Evolutionary conservation across 2,113 vertebrate genomes (phyloP).

Genomic region (Pyxicephalus adspersus): DNA sequence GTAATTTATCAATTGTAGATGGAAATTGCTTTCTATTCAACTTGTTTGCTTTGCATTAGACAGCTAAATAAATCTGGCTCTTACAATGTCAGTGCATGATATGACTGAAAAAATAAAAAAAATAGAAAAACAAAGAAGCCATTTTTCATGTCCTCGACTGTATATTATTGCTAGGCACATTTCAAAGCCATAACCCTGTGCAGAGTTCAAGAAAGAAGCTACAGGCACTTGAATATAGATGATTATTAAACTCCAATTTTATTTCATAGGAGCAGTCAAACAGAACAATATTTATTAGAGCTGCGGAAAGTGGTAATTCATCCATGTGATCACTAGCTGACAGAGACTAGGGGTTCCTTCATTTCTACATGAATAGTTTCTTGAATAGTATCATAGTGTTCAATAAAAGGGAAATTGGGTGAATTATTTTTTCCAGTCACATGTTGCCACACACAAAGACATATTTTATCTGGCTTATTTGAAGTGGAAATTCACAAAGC

Average conservation of each 20-base stretch:
- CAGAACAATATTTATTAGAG: constrained; percentile 29
- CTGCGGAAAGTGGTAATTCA: neutral
- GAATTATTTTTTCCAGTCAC: neutral
- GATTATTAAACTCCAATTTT: constrained; percentile 38
- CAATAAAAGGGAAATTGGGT: neutral
- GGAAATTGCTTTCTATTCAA: constrained; percentile 67
- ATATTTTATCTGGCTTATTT: neutral
- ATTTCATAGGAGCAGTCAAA: neutral
- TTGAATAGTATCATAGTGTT: neutral
- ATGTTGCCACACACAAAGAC: neutral
- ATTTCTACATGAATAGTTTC: constrained; percentile 2
- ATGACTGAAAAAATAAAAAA: constrained; percentile 60
- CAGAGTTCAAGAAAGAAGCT: constrained; percentile 13
- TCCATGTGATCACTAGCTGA: neutral
- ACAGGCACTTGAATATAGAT: constrained; percentile 5
- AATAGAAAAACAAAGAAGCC: constrained; percentile 50
- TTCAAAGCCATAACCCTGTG: constrained; percentile 52
- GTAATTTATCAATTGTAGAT: constrained; percentile 62
- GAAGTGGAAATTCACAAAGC: too few relatives aligned
- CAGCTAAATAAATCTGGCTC: constrained; percentile 55
- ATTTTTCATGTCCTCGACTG: constrained; percentile 62
- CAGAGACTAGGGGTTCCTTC: neutral
- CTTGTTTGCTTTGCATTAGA: constrained; percentile 62
- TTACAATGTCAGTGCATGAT: constrained; percentile 58
- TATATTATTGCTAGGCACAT: constrained; percentile 60